Base-by-base conservation (phyloP, 1,140 invertebrate genomes). In the Babylonia areolata region DNA sequence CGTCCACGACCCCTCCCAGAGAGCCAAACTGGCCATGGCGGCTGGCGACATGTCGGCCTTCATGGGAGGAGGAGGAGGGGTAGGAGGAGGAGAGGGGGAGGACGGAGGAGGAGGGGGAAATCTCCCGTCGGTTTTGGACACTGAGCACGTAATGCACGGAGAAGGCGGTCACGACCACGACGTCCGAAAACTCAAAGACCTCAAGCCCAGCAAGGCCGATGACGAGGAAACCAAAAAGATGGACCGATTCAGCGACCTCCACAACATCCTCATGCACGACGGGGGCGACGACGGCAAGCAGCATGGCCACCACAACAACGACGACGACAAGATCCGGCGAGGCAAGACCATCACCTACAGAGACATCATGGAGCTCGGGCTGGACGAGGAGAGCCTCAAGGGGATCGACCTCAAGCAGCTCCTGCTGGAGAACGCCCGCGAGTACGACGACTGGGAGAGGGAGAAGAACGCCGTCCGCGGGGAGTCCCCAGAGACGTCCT, bases 361-460 rank as follows among this genome's bases (percentile, higher is more conserved):
- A n/a, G 82, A 84, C 64, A 84, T 84, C 40, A 84, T 84, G 64
- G 82, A 3, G n/a, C 69, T 84, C 37, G 64, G 82, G 0, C 82
- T 84, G 58, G 82, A 84, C 69, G 82, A 84, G 40, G 64, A 40
- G 31, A 0, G 20, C 0, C 31, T 84, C 37, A 84, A 46, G 23
- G 82, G 82, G 12, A 46, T 84, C 37, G 69, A 84, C 64, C 69
- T 84, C 33, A 84, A 71, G 6, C 35, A 84, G 31, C 82, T 84
- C 35, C 40, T 84, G 37, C 35, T 31, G 23, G 40, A 84, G 64
- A 73, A 84, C 31, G 82, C 39, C 17, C 64, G 40, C 20, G 82
- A 84, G 69, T 84, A 84, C 39, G 82, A 84, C 69, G 82, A 84
- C 82, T 84, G 82, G 82, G 64, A 84, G 82, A 20, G 82, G 58